These are phyloP conservation scores for Caenorhabditis sulstoni DNA, from an alignment of 2,888 invertebrate genomes.

Conservation along the genomic window DNA sequence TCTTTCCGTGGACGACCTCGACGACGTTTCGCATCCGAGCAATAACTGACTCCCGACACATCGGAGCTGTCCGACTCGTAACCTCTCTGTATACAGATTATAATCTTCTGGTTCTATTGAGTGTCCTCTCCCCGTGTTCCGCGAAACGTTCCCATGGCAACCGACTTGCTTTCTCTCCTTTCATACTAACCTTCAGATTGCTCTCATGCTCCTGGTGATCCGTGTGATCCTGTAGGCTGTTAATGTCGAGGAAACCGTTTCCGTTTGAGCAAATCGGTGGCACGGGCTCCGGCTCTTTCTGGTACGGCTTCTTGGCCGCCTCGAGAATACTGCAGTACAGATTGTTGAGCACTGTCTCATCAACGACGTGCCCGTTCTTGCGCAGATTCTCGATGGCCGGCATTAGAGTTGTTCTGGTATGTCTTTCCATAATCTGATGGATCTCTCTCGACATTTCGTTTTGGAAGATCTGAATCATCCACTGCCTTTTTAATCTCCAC, in stretches of 20 bases:
- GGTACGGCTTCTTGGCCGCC: conserved; percentile 73
- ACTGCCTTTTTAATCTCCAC: too few species aligned
- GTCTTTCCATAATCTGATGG: conserved; percentile 76
- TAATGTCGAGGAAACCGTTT: conserved; percentile 25
- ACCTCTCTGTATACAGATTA: conserved; percentile 59
- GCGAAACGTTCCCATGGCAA: neutral
- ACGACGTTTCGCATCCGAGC: conserved; percentile 55
- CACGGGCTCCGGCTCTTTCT: conserved; percentile 32
- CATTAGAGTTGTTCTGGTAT: conserved; percentile 75
- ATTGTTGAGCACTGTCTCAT: conserved; percentile 70
- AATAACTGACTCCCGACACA: conserved; percentile 54
- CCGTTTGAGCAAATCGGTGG: conserved; percentile 27
- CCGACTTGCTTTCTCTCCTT: neutral
- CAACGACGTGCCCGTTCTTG: conserved; percentile 76
- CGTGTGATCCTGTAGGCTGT: neutral
- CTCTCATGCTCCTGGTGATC: conserved; percentile 31
- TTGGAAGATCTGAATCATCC: conserved; percentile 70
- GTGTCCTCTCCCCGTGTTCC: neutral
- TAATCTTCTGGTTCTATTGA: too few species aligned
- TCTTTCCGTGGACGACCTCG: conserved; percentile 64
- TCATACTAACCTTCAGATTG: conserved; percentile 46
- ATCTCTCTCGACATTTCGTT: conserved; percentile 72
- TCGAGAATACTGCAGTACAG: conserved; percentile 75
- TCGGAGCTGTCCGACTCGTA: conserved; percentile 66
- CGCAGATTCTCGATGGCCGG: conserved; percentile 79